A percentile compares a stretch with the other conserved stretches of the same genome.
These are phyloP conservation scores for Trilocha varians DNA, from an alignment of 2,888 invertebrate genomes.

Conservation along the genomic window DNA sequence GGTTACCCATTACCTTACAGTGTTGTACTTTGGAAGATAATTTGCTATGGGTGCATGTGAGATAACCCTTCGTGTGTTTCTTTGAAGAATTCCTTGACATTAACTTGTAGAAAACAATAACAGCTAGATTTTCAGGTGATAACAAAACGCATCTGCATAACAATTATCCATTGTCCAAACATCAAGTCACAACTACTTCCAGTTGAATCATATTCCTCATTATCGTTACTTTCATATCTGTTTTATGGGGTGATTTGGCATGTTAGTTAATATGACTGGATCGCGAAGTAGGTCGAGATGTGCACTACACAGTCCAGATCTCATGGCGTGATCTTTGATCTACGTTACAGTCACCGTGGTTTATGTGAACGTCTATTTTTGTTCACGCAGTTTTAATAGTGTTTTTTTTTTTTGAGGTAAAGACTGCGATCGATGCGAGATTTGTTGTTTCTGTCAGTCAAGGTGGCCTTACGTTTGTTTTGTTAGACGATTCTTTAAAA, in stretches of 20 bases:
- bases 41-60: too few relatives aligned
- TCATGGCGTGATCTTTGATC: background rate
- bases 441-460: background rate
- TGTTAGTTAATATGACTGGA: conserved; percentile 1
- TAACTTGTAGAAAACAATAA: too few relatives aligned
- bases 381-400: background rate
- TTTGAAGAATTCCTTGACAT: too few relatives aligned
- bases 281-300: conserved; percentile 1
- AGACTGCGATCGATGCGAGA: background rate
- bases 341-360: background rate
- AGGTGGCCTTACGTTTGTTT: background rate
- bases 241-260: conserved; percentile 4
- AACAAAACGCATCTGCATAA: too few relatives aligned
- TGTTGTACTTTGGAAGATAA: too few relatives aligned
- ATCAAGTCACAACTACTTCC: too few relatives aligned
- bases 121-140: too few relatives aligned
- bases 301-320: background rate
- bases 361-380: background rate
- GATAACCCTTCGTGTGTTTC: too few relatives aligned
- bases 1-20: too few relatives aligned
- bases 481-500: too few relatives aligned
- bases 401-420: background rate
- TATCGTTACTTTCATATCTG: background rate
- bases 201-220: background rate
- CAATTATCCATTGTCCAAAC: too few relatives aligned